These are phyloP conservation scores for Pygoscelis adeliae DNA, from an alignment of 2,113 vertebrate species.

Conservation along the genomic window DNA sequence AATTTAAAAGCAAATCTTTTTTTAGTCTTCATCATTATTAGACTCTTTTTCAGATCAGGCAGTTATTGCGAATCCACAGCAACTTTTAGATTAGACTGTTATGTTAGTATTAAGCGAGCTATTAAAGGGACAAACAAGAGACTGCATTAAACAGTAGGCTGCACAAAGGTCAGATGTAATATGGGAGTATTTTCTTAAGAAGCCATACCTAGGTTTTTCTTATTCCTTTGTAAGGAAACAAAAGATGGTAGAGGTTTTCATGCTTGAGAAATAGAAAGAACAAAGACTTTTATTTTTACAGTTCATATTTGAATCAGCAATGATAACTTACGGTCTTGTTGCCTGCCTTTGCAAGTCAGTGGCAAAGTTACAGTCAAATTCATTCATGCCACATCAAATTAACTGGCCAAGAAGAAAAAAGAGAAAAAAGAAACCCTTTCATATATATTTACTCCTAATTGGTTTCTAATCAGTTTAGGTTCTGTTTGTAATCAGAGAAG, in stretches of 20 bases:
- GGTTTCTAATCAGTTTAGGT: constrained; percentile 27
- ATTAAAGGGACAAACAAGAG: neutral
- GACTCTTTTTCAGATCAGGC: neutral
- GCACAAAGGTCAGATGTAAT: neutral
- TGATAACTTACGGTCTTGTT: neutral
- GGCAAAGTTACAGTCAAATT: neutral
- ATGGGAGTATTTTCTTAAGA: neutral
- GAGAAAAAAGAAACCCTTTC: neutral
- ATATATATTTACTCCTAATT: neutral
- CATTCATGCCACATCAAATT: neutral
- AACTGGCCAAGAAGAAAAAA: neutral
- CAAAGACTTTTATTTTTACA: neutral
- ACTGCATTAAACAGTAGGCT: neutral
- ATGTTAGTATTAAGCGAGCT: neutral
- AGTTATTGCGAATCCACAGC: neutral
- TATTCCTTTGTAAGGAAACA: neutral
- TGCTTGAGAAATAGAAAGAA: neutral
- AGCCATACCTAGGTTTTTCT: neutral
- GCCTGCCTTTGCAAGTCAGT: neutral
- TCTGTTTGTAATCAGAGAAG: neutral
- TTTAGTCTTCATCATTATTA: neutral
- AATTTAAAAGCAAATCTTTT: neutral
- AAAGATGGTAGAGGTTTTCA: neutral
- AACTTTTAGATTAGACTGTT: neutral
- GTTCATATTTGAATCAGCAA: neutral